These are phyloP conservation scores for Drosophila colorata DNA, from an alignment of 2,888 invertebrate genomes.

Conservation along the genomic window DNA sequence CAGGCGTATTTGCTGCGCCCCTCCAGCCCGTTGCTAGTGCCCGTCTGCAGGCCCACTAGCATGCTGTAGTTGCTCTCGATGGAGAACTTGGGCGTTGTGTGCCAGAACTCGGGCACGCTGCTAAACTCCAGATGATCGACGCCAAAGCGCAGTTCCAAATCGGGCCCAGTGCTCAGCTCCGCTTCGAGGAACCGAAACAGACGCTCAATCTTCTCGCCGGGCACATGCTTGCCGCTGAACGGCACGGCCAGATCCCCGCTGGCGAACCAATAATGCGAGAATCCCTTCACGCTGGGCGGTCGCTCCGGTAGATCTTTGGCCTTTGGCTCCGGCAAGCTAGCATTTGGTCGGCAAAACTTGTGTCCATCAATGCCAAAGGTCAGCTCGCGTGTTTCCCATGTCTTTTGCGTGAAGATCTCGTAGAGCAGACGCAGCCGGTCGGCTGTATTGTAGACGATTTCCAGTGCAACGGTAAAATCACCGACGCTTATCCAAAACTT, in stretches of 20 bases:
- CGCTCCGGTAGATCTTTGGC: slow-evolving; percentile 41
- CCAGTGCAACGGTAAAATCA: slow-evolving; percentile 73
- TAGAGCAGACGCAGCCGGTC: slow-evolving; percentile 74
- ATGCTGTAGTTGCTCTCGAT: slow-evolving; percentile 82
- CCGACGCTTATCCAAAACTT: slow-evolving; percentile 79
- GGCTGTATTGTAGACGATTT: slow-evolving; percentile 62
- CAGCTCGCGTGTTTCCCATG: slow-evolving; percentile 70
- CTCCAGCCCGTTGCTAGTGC: slow-evolving; percentile 72
- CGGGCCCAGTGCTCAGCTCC: slow-evolving; percentile 36
- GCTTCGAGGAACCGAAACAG: slow-evolving; percentile 74
- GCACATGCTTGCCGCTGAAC: slow-evolving; percentile 77
- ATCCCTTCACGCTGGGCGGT: slow-evolving; percentile 57
- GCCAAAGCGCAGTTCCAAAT: slow-evolving; percentile 75
- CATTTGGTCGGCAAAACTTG: slow-evolving; percentile 57
- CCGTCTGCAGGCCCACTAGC: slow-evolving; percentile 80
- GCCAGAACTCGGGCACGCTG: slow-evolving; percentile 70
- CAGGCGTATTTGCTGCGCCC: slow-evolving; percentile 79
- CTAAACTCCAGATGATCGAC: slow-evolving; percentile 83
- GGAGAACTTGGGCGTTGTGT: slow-evolving; percentile 68
- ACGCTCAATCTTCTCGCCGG: slow-evolving; percentile 69
- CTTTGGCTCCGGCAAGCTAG: neutral
- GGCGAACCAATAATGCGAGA: slow-evolving; percentile 84
- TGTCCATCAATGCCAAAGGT: slow-evolving; percentile 83
- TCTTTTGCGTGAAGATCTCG: slow-evolving; percentile 82
- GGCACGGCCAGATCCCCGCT: slow-evolving; percentile 80